Evolutionary conservation across 2,113 vertebrate genomes (phyloP).

Genomic region (Aspiorhynchus laticeps): DNA sequence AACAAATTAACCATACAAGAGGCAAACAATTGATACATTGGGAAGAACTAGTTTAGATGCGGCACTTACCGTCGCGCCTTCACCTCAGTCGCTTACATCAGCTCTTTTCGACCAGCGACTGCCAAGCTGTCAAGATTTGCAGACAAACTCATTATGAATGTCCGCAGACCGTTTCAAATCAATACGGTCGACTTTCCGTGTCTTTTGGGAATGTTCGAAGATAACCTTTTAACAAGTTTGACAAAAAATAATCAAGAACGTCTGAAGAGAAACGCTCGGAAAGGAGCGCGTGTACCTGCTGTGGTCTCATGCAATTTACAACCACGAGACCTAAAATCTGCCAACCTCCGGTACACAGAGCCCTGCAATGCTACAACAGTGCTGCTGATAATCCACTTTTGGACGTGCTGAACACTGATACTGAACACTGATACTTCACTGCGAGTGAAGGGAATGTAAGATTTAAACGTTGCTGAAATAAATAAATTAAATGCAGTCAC

Average conservation of each 20-base stretch:
- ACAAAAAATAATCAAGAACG: background rate
- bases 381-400: background rate
- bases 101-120: conserved; percentile 6
- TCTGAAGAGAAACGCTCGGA: background rate
- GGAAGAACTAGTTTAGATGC: background rate
- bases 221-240: conserved; percentile 11
- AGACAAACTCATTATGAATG: background rate
- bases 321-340: background rate
- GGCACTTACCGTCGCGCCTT: conserved; percentile 10
- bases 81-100: background rate
- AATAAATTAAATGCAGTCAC: too few species aligned
- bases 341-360: background rate
- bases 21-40: background rate
- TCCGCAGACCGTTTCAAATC: background rate
- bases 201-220: background rate
- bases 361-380: background rate
- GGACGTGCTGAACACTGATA: background rate
- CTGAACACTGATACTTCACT: background rate
- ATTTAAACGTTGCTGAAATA: background rate
- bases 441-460: background rate
- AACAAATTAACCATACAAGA: background rate
- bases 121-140: background rate
- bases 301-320: background rate
- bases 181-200: background rate
- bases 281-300: background rate